Base-by-base conservation (phyloP, 2,113 vertebrate species). In the Camarhynchus parvulus region DNA sequence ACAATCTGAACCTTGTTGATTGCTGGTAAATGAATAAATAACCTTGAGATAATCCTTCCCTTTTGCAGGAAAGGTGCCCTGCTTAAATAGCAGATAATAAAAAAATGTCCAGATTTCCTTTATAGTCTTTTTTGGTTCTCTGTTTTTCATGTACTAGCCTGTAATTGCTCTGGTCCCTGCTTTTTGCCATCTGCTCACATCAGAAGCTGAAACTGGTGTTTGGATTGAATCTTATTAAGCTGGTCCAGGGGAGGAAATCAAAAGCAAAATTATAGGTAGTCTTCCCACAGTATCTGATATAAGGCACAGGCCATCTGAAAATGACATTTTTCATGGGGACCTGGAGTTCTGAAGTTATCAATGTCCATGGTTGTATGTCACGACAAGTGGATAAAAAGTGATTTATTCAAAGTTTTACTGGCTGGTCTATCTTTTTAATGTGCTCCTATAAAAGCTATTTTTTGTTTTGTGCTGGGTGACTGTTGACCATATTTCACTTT, bases 1-100 rank as follows among this genome's bases (percentile, higher is more conserved):
- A 64, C 94, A 92, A 77, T 74, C 72, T 94, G 94, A 97, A 96
- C 96, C 87, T 90, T 52, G 89, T 55, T 97, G 95, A 97, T 97
- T 94, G 96, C 78, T 94, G 58, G 94, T 97, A 96, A 98, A 97
- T 96, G 97, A 97, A 94, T 95, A 98, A 97, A 94, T 91, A 98
- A 97, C 98, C 66, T 61, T 93, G 92, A 90, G 90, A 83, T 83
- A 97, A 97, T 95, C 94, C 86, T 95, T 97, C 76, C 46, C 33
- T 91, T 96, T 90, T 93, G 44, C 84, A 1, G 3, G 79, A 94
- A 96, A 96, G 91, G 88, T 87, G 86, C 66, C 58, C 89, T 90
- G 87, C 73, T 97, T 95, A 95, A 97, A 96, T 78, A 76, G 21
- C 39, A 87, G n/a, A 72, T 70, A 52, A 92, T 84, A 83, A 95